Evolutionary conservation across 2,797 vertebrate species (phyloP), one percentile per base, ranked within the genome.

Genomic region (Argya squamiceps): DNA sequence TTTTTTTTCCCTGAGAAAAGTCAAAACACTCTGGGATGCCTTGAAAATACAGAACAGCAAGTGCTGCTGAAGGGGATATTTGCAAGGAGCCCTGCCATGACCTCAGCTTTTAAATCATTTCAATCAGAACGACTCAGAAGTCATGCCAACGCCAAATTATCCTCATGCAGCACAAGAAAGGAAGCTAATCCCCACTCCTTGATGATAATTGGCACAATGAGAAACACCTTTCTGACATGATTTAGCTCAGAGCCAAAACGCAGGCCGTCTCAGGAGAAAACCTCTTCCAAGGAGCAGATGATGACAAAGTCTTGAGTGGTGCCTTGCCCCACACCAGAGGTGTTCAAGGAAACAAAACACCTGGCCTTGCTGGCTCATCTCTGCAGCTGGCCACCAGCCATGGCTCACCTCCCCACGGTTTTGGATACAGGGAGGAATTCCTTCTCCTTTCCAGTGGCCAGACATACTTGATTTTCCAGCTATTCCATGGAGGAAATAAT

Each of bases 71-170:
- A 94, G 90, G 84, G 80, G 80, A 90, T 96, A 84, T 95, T 95
- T 95, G 79, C 94, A 86, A 80, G 87, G 68, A 96, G 89, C 77
- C 73, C 76, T 84, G 89, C 96, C 82, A 89, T 92, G 93, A 95
- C 94, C 92, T 97, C 95, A 92, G 82, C 91, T 88, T 88, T 78
- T 81, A 88, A 94, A 92, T 83, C 77, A 75, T 74, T 95, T 91
- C 89, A 85, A 81, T 93, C 94, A 92, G 79, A 89, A 78, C 5
- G 0, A 76, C 78, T 94, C 81, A 92, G 81, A 89, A 94, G 93
- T 60, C 76, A 47, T 74, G 84, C 94, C 93, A 95, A 37, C 32
- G 76, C 60, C 90, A 92, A 92, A 95, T 91, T 92, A 93, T 84
- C 90, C 94, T 91, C 83, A 13, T 62, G 83, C 79, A 88, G 37